Evolutionary conservation across 1,140 invertebrate species (phyloP).

Genomic region (Gryllus bimaculatus): DNA sequence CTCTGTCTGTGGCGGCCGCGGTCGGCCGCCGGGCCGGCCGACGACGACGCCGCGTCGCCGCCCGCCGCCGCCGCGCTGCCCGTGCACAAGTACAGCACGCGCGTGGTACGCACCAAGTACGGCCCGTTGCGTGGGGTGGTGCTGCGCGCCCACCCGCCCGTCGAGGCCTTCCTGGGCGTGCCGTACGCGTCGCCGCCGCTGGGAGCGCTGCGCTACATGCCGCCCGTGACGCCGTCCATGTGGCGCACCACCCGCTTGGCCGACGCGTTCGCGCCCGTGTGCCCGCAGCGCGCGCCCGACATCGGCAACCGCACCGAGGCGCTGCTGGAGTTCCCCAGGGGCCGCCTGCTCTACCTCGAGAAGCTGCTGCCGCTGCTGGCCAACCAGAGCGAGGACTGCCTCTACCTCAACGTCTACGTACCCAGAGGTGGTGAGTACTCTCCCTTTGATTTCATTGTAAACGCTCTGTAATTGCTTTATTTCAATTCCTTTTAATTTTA

Average conservation of each 20-base stretch:
- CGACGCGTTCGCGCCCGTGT: constrained; percentile 75
- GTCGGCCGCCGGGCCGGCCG: too few relatives aligned
- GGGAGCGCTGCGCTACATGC: constrained; percentile 78
- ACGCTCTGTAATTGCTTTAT: too few relatives aligned
- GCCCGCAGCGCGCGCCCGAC: constrained; percentile 71
- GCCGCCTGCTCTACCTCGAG: constrained; percentile 68
- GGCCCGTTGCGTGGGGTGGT: constrained; percentile 75
- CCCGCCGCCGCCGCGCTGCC: constrained; percentile 26
- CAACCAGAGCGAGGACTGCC: constrained; percentile 93
- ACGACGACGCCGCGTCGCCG: background rate
- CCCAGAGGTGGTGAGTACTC: constrained; percentile 63
- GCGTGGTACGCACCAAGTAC: constrained; percentile 78
- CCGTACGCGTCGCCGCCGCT: constrained; percentile 81
- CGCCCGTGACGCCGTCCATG: constrained; percentile 80
- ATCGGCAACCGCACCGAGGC: constrained; percentile 62
- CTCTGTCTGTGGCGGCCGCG: background rate
- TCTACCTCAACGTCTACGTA: constrained; percentile 93
- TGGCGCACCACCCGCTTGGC: constrained; percentile 75
- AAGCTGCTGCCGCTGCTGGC: constrained; percentile 68
- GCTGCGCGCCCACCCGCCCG: constrained; percentile 54
- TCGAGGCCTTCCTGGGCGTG: constrained; percentile 90
- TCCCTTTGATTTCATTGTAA: background rate
- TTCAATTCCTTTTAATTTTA: too few relatives aligned
- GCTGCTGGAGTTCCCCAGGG: constrained; percentile 62
- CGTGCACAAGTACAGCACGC: constrained; percentile 62